Conservation (phyloP, 2,888 invertebrate species). For the Nephrotoma guestfalica region DNA sequence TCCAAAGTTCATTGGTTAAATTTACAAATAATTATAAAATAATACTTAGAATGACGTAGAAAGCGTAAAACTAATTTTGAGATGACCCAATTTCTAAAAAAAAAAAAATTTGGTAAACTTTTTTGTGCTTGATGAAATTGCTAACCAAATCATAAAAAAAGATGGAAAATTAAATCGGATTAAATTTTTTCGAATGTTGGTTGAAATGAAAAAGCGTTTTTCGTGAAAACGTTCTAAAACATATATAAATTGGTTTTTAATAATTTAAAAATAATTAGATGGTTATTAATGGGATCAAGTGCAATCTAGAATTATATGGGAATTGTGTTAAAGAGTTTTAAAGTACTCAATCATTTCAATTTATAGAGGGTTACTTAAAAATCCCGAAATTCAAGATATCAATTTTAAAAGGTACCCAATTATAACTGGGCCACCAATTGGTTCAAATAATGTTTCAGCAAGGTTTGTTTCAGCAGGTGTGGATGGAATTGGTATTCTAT, state of each 20-base stretch:
- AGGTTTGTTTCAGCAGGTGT: too few relatives aligned
- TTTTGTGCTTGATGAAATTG: background rate
- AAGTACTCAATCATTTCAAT: too few relatives aligned
- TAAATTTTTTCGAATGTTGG: background rate
- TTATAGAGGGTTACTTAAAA: too few relatives aligned
- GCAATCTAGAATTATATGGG: background rate
- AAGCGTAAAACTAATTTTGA: background rate
- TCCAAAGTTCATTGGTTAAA: background rate
- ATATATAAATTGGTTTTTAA: background rate
- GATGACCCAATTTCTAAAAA: background rate
- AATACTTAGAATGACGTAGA: background rate
- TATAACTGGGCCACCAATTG: too few relatives aligned
- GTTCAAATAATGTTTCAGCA: too few relatives aligned
- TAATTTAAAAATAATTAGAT: background rate
- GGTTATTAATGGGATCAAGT: background rate
- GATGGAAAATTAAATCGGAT: background rate
- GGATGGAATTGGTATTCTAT: too few relatives aligned
- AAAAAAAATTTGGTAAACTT: background rate
- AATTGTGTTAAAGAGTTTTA: background rate
- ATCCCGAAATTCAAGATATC: too few relatives aligned
- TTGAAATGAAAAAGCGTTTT: background rate
- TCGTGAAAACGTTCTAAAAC: background rate
- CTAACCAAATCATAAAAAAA: background rate
- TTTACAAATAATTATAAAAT: background rate
- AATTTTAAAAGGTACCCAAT: too few relatives aligned